Base-by-base conservation (phyloP, 2,113 vertebrate genomes). In the Rostratula benghalensis region DNA sequence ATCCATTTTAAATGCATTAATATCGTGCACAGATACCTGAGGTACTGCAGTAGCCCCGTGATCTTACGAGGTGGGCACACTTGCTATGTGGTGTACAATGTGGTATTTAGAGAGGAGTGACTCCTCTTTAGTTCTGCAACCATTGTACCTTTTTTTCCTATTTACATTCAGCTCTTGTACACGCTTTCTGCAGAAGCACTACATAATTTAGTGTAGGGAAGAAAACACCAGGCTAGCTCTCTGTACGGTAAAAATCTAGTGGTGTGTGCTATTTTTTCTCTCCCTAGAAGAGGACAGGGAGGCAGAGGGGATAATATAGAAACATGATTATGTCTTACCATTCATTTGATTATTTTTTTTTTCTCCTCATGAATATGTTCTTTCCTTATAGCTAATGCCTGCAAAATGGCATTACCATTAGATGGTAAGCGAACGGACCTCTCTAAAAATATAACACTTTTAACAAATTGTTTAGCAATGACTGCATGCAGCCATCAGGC, bases 121-220 rank as follows among this genome's bases (percentile, higher is more conserved):
- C 27, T 89, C 77, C 43, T 51, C 94, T 90, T 78, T 60, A 83
- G 39, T 83, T 87, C 73, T 56, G 59, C 59, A 84, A 28, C 76
- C 30, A 4, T 53, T 48, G 24, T 81, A 90, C 92, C 31, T 50
- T 63, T 91, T 63, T 91, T 95, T 53, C 96, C 93, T 88, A 97
- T 97, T 97, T 95, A 89, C 76, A 96, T 97, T 96, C 97, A 82
- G 59, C 76, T 85, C 90, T 89, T 95, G 96, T 89, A 67, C 69
- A n/a, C 80, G 28, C 61, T 85, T 96, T 90, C 95, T 94, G 92
- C 94, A 96, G 94, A 95, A 92, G 78, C 89, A 89, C 95, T 97
- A 90, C 95, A 96, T 97, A 97, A 97, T 97, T 97, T 97, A 95
- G 85, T 89, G 80, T 56, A 78, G 71, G 59, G 78, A 89, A 91